Conservation (phyloP, 2,888 invertebrate genomes). For the Oligia strigilis region DNA sequence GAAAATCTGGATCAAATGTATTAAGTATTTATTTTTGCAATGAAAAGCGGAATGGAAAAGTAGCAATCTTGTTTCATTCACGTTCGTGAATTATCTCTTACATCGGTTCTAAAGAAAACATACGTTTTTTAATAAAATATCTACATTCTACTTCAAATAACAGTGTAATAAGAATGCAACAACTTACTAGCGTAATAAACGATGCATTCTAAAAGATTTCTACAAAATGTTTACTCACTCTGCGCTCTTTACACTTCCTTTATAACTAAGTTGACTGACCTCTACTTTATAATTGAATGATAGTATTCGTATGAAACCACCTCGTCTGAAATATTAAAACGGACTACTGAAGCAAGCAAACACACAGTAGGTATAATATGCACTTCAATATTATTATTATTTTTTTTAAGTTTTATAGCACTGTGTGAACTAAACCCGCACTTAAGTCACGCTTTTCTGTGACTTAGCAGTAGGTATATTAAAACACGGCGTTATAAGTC, state of each 20-base stretch:
- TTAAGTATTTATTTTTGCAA: conserved; percentile 45
- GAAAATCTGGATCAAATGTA: conserved; percentile 29
- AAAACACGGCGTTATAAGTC: not conserved
- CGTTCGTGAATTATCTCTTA: not conserved
- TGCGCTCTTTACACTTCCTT: conserved; percentile 53
- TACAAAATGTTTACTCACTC: conserved; percentile 58
- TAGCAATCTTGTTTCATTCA: conserved; percentile 6
- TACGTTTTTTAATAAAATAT: not conserved
- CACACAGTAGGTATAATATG: not conserved
- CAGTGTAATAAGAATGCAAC: conserved; percentile 9
- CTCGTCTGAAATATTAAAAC: conserved; percentile 55
- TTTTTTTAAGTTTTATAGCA: not conserved
- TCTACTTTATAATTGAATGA: conserved; percentile 52
- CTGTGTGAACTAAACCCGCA: not conserved
- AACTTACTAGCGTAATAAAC: conserved; percentile 47
- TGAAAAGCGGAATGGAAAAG: conserved; percentile 17
- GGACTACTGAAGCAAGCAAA: not conserved
- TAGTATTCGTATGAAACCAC: conserved; percentile 55
- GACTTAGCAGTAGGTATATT: not conserved
- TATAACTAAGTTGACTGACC: conserved; percentile 59
- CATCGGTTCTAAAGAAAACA: not conserved
- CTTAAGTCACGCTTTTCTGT: not conserved
- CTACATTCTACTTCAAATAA: conserved; percentile 28
- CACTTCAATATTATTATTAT: not conserved
- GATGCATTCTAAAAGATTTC: conserved; percentile 41